Base-by-base conservation (phyloP, 2,888 invertebrate species). In the Hyposoter dolosus region DNA sequence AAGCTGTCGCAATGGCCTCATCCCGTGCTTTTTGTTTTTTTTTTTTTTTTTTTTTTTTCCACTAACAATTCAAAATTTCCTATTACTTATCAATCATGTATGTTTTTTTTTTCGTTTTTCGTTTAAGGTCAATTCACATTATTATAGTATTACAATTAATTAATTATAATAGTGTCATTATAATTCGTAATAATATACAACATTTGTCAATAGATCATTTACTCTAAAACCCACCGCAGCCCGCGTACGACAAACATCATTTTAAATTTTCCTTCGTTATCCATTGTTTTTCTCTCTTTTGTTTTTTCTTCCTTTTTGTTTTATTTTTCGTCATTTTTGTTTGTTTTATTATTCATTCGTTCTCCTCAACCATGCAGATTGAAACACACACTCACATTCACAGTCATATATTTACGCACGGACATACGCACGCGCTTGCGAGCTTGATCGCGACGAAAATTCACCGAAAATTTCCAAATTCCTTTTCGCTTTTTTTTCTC, bases 151-250 rank as follows among this genome's bases (percentile, higher is more conserved):
- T 93, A 93, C 93, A 93, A 93, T 92, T 91, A 91, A 91, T 93
- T 93, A 93, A 93, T 94, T 93, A 93, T 93, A 93, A 94, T 94
- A 93, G 93, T 93, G 91, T 93, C 93, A 94, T 93, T 94, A 94
- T 93, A 94, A 93, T 94, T 93, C 93, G 91, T 94, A 93, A 93
- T 94, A 94, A 94, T 94, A 94, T 93, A 94, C 94, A 94, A 94
- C 94, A 93, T 94, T 93, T 94, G 90, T 94, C 92, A 93, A 94
- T 94, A 94, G 92, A 93, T 93, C 94, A 93, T 94, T 94, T 93
- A 94, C 92, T 90, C 93, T 93, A 93, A 90, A 93, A 93, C 91
- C 93, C 93, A 92, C 90, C 84, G 91, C 91, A 90, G 90, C 91
- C 83, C 74, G 78, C 74, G 63, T 78, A 60, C 80, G 84, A 50